These are phyloP conservation scores for Pyrrhosoma nymphula DNA, from an alignment of 2,888 invertebrate species.

Conservation along the genomic window DNA sequence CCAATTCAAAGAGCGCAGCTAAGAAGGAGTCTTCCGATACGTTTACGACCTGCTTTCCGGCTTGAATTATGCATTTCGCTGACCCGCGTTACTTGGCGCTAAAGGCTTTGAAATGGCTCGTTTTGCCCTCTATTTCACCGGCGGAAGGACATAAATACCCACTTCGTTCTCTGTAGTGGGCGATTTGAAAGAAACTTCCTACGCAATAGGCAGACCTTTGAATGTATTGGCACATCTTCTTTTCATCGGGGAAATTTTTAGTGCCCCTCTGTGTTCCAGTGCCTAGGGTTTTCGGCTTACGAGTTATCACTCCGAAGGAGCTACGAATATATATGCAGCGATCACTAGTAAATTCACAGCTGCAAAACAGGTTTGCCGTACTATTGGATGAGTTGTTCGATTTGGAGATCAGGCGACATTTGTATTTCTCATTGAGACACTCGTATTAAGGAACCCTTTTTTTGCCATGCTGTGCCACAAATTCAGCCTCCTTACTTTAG, in stretches of 20 bases:
- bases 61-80: constrained; percentile 32
- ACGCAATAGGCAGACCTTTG: not conserved
- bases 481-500: no score
- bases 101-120: not conserved
- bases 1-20: not conserved
- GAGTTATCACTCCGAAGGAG: not conserved
- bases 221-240: not conserved
- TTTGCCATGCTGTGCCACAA: no score
- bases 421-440: no score
- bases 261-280: not conserved
- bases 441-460: no score
- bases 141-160: not conserved
- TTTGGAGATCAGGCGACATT: no score
- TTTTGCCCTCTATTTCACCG: constrained; percentile 36
- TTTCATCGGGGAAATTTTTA: not conserved
- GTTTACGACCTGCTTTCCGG: constrained; percentile 31
- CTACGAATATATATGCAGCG: not conserved
- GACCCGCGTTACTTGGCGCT: not conserved
- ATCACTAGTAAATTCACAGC: not conserved
- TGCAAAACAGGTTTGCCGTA: not conserved
- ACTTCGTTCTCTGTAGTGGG: not conserved
- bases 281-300: not conserved
- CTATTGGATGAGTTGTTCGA: not conserved
- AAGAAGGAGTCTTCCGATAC: not conserved
- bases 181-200: constrained; percentile 11